Evolutionary conservation across 2,888 invertebrate genomes (phyloP), one percentile per base, ranked within the genome.

Genomic region (Odontocolon sp.): DNA sequence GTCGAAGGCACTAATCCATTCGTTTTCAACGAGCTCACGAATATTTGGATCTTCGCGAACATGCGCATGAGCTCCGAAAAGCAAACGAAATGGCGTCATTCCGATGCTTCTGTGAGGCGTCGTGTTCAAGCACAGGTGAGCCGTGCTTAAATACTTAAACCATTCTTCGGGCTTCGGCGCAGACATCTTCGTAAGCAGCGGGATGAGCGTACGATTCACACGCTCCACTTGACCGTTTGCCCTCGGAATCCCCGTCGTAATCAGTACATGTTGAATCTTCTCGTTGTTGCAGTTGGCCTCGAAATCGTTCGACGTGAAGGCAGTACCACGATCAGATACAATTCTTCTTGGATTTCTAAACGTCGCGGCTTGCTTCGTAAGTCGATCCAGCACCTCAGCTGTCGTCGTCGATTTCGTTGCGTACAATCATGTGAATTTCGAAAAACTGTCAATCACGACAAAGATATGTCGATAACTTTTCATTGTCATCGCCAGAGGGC

Each of bases 291-390:
- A 89, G 70, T 88, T 90, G 1, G 85, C 77, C 71, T 81, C 11
- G 59, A 90, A 90, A 1, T 84, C 85, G 5, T 81, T 59, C 3
- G 87, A 84, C 0, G 87, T 88, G 70, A 87, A 91, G 0, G 91
- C 89, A 2, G 87, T 80, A 2, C 89, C 88, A 67, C 83, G 78
- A 73, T 90, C 89, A 0, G 88, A 85, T 1, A 90, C 84, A n/a
- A 89, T 86, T 28, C 83, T 79, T 9, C 67, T 76, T 5, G 89
- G 89, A 74, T 89, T 89, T 2, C 90, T 90, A 82, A 90, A 91
- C 5, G 64, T 78, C 3, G 78, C 79, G 56, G 87, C 84, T 45
- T 88, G 87, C 11, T 78, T 59, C 8, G 67, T 68, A 0, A 90
- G 50, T 70, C 85, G 86, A 2, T 80, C 47, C 9, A 91, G 38